Evolutionary conservation across 1,140 invertebrate species (phyloP).

Genomic region (Ditylenchus dipsaci): DNA sequence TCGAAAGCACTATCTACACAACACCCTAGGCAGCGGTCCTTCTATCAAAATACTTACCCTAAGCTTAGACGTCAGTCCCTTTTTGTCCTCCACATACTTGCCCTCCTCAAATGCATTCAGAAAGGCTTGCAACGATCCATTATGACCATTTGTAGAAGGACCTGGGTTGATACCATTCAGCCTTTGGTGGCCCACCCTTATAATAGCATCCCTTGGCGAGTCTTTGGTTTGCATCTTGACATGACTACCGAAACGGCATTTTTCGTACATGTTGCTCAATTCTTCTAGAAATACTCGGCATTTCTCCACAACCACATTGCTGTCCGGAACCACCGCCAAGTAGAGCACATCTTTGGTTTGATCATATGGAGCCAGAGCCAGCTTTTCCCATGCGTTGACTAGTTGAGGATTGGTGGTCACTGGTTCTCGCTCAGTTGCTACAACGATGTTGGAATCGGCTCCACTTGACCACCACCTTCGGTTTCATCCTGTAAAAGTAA

Average conservation of each 20-base stretch:
- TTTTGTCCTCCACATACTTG: slow-evolving; percentile 11
- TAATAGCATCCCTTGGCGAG: slow-evolving; percentile 76
- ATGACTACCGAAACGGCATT: slow-evolving; percentile 79
- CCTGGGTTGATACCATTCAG: not conserved
- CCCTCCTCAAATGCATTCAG: slow-evolving; percentile 7
- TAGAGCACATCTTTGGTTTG: slow-evolving; percentile 87
- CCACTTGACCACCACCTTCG: slow-evolving; percentile 22
- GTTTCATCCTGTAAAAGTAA: not conserved
- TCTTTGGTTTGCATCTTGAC: slow-evolving; percentile 69
- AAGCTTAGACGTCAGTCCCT: slow-evolving; percentile 5
- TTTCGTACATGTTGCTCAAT: slow-evolving; percentile 59
- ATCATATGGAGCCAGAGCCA: slow-evolving; percentile 79
- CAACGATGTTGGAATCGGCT: slow-evolving; percentile 46
- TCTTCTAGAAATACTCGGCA: slow-evolving; percentile 48
- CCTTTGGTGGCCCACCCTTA: slow-evolving; percentile 65
- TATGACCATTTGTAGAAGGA: not conserved
- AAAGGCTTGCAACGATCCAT: slow-evolving; percentile 10
- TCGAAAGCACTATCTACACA: no score
- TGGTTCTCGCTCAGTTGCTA: slow-evolving; percentile 34
- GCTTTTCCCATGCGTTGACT: slow-evolving; percentile 42
- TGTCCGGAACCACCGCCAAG: slow-evolving; percentile 85
- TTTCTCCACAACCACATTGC: slow-evolving; percentile 73
- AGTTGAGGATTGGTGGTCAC: slow-evolving; percentile 38
- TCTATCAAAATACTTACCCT: not conserved
- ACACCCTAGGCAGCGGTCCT: no score